Evolutionary conservation across 2,888 invertebrate genomes (phyloP), one percentile per base, ranked within the genome.

Genomic region (Orchesellides sinensis): DNA sequence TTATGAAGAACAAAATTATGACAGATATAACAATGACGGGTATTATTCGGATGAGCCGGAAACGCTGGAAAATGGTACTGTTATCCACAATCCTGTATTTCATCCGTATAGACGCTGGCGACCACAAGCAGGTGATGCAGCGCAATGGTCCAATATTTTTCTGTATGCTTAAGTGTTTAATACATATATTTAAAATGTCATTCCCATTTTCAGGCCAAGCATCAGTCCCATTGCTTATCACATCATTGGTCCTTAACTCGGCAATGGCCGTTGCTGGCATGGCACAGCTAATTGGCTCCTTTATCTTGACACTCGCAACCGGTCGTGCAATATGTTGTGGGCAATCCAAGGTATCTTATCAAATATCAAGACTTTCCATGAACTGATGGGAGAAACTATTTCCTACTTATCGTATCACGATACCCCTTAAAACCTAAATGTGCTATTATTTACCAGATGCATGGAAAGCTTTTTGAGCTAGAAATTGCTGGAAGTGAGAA

Each of bases 301-400:
- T 83, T 49, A 29, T 85, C 19, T 83, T 87, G 83, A 77, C 80
- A 10, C 6, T 87, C 10, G 80, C 68, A 73, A 74, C 86, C 0
- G 83, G 82, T 3, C 65, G 85, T 21, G 83, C 85, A 1, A 79
- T 87, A 45, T 87, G 84, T 35, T 83, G 83, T 65, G 85, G 85
- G 32, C 72, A 83, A 56, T 72, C 82, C 14, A 83, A 84, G 61
- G 86, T 85, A 66, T 10, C 4, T 25, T 23, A 66, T 35, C 27
- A 3, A 14, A 27, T 10, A 73, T 23, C 21, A 59, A 12, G 25
- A 45, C 49, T 32, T 40, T 54, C 5, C 19, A 17, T 6, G 21
- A 23, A 8, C 35, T n/a, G n/a, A n/a, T n/a, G n/a, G n/a, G n/a
- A n/a, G n/a, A n/a, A n/a, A n/a, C n/a, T n/a, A n/a, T n/a, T n/a